Conservation (phyloP, 1,140 invertebrate genomes). For the Orchestia grillus region DNA sequence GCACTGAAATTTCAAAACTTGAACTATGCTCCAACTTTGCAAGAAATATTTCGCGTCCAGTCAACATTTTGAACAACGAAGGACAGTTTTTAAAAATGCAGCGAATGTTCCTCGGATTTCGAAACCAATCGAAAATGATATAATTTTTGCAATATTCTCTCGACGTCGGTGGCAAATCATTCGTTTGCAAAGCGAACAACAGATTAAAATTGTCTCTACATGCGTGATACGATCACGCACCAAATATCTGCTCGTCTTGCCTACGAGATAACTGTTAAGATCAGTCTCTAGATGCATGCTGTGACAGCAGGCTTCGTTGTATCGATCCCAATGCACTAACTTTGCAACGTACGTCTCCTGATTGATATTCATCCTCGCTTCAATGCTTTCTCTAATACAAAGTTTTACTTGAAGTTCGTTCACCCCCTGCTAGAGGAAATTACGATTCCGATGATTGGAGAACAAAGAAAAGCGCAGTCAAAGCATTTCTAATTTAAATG, state of each 20-base stretch:
- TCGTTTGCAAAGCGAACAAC: not conserved
- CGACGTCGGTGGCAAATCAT: not conserved
- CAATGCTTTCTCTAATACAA: not conserved
- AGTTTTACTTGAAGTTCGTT: not conserved
- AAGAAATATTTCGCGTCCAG: not conserved
- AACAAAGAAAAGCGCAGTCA: too few relatives aligned
- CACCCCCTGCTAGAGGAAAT: not conserved
- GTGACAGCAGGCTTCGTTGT: not conserved
- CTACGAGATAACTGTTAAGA: not conserved
- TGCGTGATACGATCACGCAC: not conserved
- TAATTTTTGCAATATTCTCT: not conserved
- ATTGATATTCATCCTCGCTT: not conserved
- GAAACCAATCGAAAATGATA: not conserved
- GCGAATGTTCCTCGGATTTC: not conserved
- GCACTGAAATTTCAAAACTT: not conserved
- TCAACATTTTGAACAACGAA: not conserved
- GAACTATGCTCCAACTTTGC: not conserved
- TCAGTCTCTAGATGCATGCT: not conserved
- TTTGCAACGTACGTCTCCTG: not conserved
- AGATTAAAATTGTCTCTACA: not conserved
- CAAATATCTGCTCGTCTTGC: not conserved
- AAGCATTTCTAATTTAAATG: too few relatives aligned
- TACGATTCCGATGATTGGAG: too few relatives aligned
- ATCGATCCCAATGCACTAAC: not conserved
- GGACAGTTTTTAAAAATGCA: not conserved